phyloP scores from a whole-genome alignment of 2,113 vertebrate species.

The Ammodytes dubius region DNA sequence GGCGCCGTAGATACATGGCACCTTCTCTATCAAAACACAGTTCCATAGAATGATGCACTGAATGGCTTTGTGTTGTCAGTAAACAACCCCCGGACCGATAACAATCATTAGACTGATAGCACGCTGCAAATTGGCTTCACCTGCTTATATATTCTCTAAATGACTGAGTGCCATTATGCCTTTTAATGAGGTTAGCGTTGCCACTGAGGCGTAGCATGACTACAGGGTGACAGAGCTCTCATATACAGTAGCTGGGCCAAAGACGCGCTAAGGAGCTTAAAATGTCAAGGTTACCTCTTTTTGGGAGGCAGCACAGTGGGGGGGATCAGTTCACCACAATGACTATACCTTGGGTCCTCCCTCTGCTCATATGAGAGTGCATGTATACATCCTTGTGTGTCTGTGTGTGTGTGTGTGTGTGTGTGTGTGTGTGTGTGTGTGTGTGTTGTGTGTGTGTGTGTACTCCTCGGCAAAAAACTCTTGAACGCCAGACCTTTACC shows the following conservation, averaged over 20 bases:
- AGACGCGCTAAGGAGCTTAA: conserved; percentile 68
- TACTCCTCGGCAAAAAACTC: neutral
- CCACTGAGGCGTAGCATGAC: conserved; percentile 59
- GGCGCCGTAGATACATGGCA: conserved; percentile 26
- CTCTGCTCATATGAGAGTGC: conserved; percentile 1
- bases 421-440: too few species aligned
- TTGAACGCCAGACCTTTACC: conserved; percentile 3
- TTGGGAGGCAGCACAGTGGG: conserved; percentile 18
- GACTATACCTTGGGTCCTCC: conserved; percentile 15
- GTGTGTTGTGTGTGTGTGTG: too few species aligned
- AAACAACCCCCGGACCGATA: conserved; percentile 70
- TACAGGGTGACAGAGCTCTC: conserved; percentile 54
- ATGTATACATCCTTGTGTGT: conserved; percentile 9
- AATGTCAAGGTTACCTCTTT: conserved; percentile 74
- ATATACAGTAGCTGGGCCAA: conserved; percentile 38
- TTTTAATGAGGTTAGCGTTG: conserved; percentile 72
- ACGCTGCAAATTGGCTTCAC: conserved; percentile 67
- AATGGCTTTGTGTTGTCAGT: conserved; percentile 69
- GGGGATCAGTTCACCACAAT: conserved; percentile 42
- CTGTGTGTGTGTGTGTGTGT: neutral
- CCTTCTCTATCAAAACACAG: conserved; percentile 41
- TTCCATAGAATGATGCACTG: conserved; percentile 25
- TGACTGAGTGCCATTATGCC: conserved; percentile 61
- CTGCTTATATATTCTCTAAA: conserved; percentile 63
- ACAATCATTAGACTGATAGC: conserved; percentile 62